Evolutionary conservation across 2,797 vertebrate genomes (phyloP), one percentile per base, ranked within the genome.

Genomic region (Mus caroli): DNA sequence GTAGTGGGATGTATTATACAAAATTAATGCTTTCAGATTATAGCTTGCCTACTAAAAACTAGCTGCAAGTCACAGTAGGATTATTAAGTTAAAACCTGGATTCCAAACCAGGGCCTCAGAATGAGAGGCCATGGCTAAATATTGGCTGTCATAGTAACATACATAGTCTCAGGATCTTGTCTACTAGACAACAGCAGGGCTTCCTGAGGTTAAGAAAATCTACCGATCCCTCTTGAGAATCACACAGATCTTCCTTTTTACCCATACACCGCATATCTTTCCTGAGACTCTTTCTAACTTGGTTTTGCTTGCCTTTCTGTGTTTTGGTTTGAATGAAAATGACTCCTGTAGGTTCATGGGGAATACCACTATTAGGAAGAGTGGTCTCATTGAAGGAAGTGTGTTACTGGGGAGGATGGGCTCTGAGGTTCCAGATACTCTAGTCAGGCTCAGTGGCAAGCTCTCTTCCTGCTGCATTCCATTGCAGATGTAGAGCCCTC

Each of bases 261-360:
- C 78, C n/a, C 24, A 89, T 67, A 91, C 1, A 31, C 28, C 78
- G 19, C 14, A 28, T 86, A 31, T 13, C 83, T 46, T 37, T 86
- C 40, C 84, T 91, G 22, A 77, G 34, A 85, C 92, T 60, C 82
- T 92, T 84, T 60, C 83, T 95, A 58, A 76, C 56, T 96, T 94
- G 40, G 56, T 76, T 94, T 88, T 86, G 40, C 58, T 80, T 95
- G 67, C 46, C 75, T 78, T 92, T 84, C 77, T 95, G 40, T 43
- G 40, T 14, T 26, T 19, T 26, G 40, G 73, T 75, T 75, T 75
- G 40, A 43, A 75, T 43, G 73, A 75, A 75, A 43, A 75, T 43
- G 10, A 1, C 37, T 20, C 10, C 22, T 75, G 73, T 43, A 24
- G 4, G 40, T 12, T 26, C 73, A 43, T 26, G 43, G 22, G 22